Evolutionary conservation across 2,888 invertebrate species (phyloP), one percentile per base, ranked within the genome.

Genomic region (Conistra vaccinii): DNA sequence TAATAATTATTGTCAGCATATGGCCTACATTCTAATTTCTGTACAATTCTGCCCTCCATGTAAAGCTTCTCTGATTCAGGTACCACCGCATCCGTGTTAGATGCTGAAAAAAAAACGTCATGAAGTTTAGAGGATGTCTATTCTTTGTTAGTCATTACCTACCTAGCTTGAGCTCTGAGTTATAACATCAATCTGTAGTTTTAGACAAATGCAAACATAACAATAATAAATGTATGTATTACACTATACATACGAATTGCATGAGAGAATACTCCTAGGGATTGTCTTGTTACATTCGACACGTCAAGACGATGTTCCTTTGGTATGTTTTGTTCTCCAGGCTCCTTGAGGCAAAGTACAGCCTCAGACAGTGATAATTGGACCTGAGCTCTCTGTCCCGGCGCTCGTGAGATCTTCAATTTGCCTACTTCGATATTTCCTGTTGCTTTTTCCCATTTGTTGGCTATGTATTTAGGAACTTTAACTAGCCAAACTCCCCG

Each of bases 401-500:
- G 97, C 67, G 96, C 97, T 95, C 98, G 98, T 48, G 97, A 97
- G 90, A 99, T 99, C 91, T 98, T 98, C 71, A 99, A 96, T 94
- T 99, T 99, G 23, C 99, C 99, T 62, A 99, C 99, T 97, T 99
- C 99, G 90, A 98, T 97, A 91, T 98, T 98, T 61, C 98, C 98
- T n/a, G 98, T 97, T 14, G 98, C 98, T 92, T 98, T 98, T 91
- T 99, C 98, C 99, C 99, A 99, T 96, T 98, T 98, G 89, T 98
- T 98, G 9, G 99, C 98, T 87, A 99, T 98, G 93, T 99, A 99
- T 96, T 99, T 99, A 1, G 99, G 99, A 17, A 98, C 98, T 96
- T 99, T 99, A 0, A 99, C 99, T 12, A 99, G 97, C 99, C 99
- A 99, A 20, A 99, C 99, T 78, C 99, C 99, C 89, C 99, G 97